Base-by-base conservation (phyloP, 92 coral and sea anemone species). In the Phenganax marumi region DNA sequence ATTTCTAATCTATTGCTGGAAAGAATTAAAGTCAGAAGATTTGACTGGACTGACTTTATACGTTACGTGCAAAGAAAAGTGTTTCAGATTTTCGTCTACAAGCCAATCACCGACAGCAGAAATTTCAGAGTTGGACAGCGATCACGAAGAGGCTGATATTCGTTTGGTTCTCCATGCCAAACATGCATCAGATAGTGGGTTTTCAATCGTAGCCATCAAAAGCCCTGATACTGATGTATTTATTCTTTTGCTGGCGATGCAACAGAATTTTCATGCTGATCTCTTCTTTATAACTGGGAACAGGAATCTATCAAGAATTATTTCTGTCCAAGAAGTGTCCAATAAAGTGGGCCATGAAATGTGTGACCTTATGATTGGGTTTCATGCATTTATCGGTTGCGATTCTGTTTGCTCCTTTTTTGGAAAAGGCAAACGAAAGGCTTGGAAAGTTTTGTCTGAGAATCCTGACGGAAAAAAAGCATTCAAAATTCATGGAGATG, bases 381-480 rank as follows among this genome's bases (percentile, higher is more conserved):
- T 71, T 17, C 76, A 71, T 22, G 56, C 12, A 16, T 71, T 71
- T 8, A 71, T 54, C n/a, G 76, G 76, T 71, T 71, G 76, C 12
- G 56, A 71, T 54, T 47, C 72, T 3, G 76, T 71, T 21, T 39
- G 19, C 48, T 54, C 21, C 48, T 71, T 7, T 48, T 39, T 71
- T n/a, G n/a, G n/a, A n/a, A n/a, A n/a, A n/a, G n/a, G n/a, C n/a
- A n/a, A n/a, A n/a, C n/a, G n/a, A n/a, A n/a, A n/a, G n/a, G n/a
- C n/a, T n/a, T n/a, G n/a, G n/a, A n/a, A n/a, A n/a, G n/a, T n/a
- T n/a, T n/a, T n/a, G n/a, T n/a, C n/a, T n/a, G n/a, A n/a, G n/a
- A n/a, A n/a, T n/a, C n/a, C n/a, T n/a, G n/a, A n/a, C 3, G 51
- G 52, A 18, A 12, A 12, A 12, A 0, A 17, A 6, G 50, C 54